Percentiles rank a stretch among this genome's conserved stretches.
Evolutionary conservation across 1,140 invertebrate species (phyloP).

Genomic region (Nebria ingens): DNA sequence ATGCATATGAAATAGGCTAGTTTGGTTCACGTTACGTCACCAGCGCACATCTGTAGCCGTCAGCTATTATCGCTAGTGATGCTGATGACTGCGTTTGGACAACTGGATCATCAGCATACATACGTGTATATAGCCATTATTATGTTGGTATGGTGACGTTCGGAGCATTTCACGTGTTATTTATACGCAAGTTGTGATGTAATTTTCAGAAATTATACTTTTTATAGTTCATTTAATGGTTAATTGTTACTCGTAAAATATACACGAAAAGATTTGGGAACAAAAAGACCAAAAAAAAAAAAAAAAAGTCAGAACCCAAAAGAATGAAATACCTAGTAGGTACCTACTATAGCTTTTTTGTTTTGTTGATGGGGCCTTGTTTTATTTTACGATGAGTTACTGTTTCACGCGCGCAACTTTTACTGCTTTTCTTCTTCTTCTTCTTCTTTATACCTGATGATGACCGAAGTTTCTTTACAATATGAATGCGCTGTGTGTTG

Average conservation of each 20-base stretch:
- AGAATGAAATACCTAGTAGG: not conserved
- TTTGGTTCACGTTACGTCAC: slow-evolving; percentile 2
- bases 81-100: no score
- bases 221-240: not conserved
- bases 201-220: not conserved
- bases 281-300: not conserved
- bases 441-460: no score
- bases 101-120: not conserved
- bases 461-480: no score
- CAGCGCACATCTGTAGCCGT: not conserved
- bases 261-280: not conserved
- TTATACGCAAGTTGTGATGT: not conserved
- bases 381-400: not conserved
- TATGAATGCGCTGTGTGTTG: not conserved
- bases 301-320: not conserved
- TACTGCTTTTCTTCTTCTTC: no score
- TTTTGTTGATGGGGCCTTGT: not conserved
- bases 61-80: no score
- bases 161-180: not conserved
- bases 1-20: slow-evolving; percentile 8
- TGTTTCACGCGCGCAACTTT: not conserved
- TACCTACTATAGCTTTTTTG: not conserved
- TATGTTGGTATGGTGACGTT: not conserved
- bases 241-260: not conserved
- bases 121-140: not conserved